phyloP scores from a whole-genome alignment of 2,113 vertebrate genomes.

The Chlamydotis undulata region DNA sequence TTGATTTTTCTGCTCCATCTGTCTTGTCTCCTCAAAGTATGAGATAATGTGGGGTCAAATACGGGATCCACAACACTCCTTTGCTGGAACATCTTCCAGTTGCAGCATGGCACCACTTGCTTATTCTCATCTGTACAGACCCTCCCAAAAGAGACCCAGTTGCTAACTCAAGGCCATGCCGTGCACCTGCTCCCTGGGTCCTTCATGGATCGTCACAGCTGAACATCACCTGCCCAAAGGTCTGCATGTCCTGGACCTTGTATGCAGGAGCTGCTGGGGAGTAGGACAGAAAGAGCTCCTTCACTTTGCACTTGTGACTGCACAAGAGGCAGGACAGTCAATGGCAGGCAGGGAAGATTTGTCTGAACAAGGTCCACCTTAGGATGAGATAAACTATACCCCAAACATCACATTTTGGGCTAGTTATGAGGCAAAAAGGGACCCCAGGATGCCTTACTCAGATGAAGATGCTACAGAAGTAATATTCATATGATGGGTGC shows the following conservation, averaged over 20 bases:
- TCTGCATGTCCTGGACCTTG: rapidly evolving
- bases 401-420: not conserved
- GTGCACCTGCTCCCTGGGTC: not conserved
- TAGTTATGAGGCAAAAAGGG: not conserved
- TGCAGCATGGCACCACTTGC: not conserved
- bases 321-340: rapidly evolving
- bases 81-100: not conserved
- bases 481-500: rapidly evolving
- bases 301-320: not conserved
- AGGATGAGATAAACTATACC: not conserved
- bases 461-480: not conserved
- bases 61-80: not conserved
- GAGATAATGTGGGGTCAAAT: not conserved
- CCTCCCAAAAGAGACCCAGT: rapidly evolving
- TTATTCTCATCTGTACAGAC: not conserved
- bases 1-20: not conserved
- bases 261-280: not conserved
- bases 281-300: not conserved
- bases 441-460: not conserved
- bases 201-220: not conserved
- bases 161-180: not conserved
- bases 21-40: not conserved
- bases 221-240: not conserved
- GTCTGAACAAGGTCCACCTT: not conserved
- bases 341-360: not conserved